Evolutionary conservation across 2,888 invertebrate species (phyloP).

Genomic region (Brachyopa scutellaris): DNA sequence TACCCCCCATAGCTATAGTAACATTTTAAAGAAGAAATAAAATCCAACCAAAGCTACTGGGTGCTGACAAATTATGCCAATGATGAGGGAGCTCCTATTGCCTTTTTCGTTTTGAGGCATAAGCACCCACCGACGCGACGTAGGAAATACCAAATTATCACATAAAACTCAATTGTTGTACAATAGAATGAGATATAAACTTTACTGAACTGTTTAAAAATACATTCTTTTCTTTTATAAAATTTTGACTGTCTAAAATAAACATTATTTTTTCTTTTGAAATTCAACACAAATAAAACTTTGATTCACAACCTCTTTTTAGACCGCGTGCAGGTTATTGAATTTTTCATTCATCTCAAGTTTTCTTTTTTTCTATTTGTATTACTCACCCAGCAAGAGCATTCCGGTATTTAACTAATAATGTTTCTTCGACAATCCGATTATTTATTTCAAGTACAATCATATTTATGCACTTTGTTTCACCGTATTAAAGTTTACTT

Average conservation of each 20-base stretch:
- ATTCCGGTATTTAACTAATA: slow-evolving; percentile 97
- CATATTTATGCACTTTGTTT: slow-evolving; percentile 83
- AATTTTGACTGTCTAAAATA: too few relatives aligned
- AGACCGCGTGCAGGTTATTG: slow-evolving; percentile 62
- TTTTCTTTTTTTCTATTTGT: slow-evolving; percentile 3
- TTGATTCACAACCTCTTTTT: slow-evolving; percentile 29
- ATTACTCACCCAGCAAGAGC: slow-evolving; percentile 92
- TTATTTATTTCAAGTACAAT: slow-evolving; percentile 99
- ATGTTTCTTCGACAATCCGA: slow-evolving; percentile 98
- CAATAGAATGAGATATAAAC: slow-evolving; percentile 2
- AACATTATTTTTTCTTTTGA: too few relatives aligned
- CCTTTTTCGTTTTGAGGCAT: too few relatives aligned
- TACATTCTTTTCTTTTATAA: background rate
- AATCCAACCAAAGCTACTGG: too few relatives aligned
- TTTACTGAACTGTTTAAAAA: background rate
- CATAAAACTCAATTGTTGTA: slow-evolving; percentile 37
- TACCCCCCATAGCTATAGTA: slow-evolving; percentile 12
- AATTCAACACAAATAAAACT: slow-evolving; percentile 41
- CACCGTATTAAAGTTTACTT: slow-evolving; percentile 3
- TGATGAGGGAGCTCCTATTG: slow-evolving; percentile 7
- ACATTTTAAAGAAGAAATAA: slow-evolving; percentile 27
- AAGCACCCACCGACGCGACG: background rate
- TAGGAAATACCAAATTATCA: slow-evolving; percentile 56
- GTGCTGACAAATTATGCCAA: slow-evolving; percentile 31
- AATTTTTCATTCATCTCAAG: slow-evolving; percentile 60